Evolutionary conservation across 2,113 vertebrate species (phyloP), one percentile per base, ranked within the genome.

Genomic region (Tursiops truncatus): DNA sequence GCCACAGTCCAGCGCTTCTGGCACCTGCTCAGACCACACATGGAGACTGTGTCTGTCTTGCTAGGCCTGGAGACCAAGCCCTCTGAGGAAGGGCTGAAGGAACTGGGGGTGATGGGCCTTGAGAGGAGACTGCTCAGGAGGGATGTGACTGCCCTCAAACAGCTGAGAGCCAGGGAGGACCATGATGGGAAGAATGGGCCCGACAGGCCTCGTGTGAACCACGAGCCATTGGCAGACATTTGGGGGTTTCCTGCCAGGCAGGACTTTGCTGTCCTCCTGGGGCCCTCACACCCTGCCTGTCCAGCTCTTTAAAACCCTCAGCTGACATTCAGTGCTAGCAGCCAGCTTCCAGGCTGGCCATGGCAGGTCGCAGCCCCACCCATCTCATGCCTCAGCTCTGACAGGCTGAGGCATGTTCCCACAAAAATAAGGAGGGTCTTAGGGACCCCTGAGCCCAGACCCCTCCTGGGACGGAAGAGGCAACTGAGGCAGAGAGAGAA

Each of bases 251-350:
- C 13, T 1, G 26, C 82, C 67, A 87, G 92, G 38, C 92, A 50
- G 56, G 70, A 36, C 44, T 33, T 56, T 36, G n/a, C 65, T 83
- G 13, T 11, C 56, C 44, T 88, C 76, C 77, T 9, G 28, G 44
- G 62, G 56, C 33, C 73, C 44, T 85, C 44, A 28, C 18, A 28
- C 20, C 50, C n/a, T 65, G 50, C 47, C 93, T 94, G 97, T 80
- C 82, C 83, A 96, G 97, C 97, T 97, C 93, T 97, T 98, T 98
- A 86, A 98, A 98, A 94, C 33, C 90, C 81, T 89, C 71, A 85
- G 44, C 94, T 96, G 97, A 97, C 96, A 94, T 96, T 98, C 91
- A 82, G 96, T 97, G 94, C 95, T 89, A 89, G 95, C 38, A 63
- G 23, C 67, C 36, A 74, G 82, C 81, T 85, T 97, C 80, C 12